Percentiles rank a stretch among this genome's conserved stretches.
These are phyloP conservation scores for Gnathonemus longibarbis DNA, from an alignment of 2,113 vertebrate species.

Conservation along the genomic window DNA sequence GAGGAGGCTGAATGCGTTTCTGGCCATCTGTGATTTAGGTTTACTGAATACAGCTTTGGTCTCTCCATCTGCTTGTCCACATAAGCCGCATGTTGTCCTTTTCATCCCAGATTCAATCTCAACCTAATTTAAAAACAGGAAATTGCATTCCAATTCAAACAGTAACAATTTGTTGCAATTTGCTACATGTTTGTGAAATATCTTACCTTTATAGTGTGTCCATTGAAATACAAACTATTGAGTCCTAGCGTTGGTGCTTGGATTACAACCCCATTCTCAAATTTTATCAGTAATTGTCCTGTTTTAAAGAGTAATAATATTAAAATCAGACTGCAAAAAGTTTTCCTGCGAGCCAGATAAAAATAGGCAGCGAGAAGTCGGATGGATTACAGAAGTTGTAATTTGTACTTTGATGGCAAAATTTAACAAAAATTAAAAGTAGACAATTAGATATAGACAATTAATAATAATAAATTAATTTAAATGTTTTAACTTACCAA, in stretches of 20 bases:
- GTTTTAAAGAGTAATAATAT: conserved; percentile 3
- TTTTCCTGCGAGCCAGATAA: not conserved
- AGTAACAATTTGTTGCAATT: not conserved
- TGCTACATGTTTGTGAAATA: not conserved
- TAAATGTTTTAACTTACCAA: not conserved
- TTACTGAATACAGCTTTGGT: conserved; percentile 3
- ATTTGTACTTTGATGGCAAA: not conserved
- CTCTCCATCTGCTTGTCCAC: conserved; percentile 13
- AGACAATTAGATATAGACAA: not conserved
- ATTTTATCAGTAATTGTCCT: conserved; percentile 22
- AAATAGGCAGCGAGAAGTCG: not conserved
- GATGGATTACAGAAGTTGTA: not conserved
- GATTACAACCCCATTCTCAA: not conserved
- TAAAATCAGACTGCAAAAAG: not conserved
- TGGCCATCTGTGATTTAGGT: not conserved
- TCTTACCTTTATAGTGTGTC: conserved; percentile 13
- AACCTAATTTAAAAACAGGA: not conserved
- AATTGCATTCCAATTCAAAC: not conserved
- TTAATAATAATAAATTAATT: not conserved
- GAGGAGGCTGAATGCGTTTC: not conserved
- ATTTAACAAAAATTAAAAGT: not conserved
- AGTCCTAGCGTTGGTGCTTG: conserved; percentile 17
- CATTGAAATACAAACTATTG: conserved; percentile 10
- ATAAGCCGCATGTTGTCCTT: conserved; percentile 17
- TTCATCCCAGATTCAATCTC: conserved; percentile 21